Evolutionary conservation across 1,140 invertebrate species (phyloP).

Genomic region (Drosophila obscura): DNA sequence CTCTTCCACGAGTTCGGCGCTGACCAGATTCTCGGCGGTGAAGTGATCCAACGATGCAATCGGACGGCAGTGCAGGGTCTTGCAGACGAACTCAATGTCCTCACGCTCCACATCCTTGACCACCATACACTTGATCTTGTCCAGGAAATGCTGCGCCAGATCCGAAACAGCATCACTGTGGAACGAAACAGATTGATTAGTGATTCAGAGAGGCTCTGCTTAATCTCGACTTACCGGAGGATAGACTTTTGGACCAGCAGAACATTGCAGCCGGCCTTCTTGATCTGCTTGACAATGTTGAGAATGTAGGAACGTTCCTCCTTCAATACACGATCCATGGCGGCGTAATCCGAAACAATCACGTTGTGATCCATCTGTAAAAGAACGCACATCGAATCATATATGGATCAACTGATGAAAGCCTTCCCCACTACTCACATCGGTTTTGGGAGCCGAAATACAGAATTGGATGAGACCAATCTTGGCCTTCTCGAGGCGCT

Average conservation of each 20-base stretch:
- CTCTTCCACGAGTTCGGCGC: slow-evolving; percentile 98
- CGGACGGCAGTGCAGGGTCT: slow-evolving; percentile 96
- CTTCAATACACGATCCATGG: slow-evolving; percentile 99
- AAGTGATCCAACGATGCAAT: slow-evolving; percentile 99
- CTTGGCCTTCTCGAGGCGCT: slow-evolving; percentile 98
- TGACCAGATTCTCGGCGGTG: slow-evolving; percentile 94
- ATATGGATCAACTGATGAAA: not conserved
- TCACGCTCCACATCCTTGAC: slow-evolving; percentile 99
- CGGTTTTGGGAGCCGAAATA: slow-evolving; percentile 99
- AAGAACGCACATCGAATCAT: not conserved
- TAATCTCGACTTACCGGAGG: slow-evolving; percentile 86
- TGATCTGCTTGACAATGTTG: slow-evolving; percentile 99
- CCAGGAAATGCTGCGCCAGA: slow-evolving; percentile 98
- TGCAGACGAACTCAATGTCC: slow-evolving; percentile 98
- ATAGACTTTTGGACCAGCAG: slow-evolving; percentile 99
- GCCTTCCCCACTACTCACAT: slow-evolving; percentile 88
- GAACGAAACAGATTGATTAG: slow-evolving; percentile 3
- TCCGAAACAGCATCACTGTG: slow-evolving; percentile 95
- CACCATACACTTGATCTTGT: slow-evolving; percentile 99
- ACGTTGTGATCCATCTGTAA: slow-evolving; percentile 98
- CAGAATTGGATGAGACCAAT: slow-evolving; percentile 99
- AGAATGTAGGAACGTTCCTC: slow-evolving; percentile 99
- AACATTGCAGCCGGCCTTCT: slow-evolving; percentile 99
- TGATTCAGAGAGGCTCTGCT: not conserved
- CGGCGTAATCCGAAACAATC: slow-evolving; percentile 98